Percentiles rank a stretch among this genome's conserved stretches.
These are phyloP conservation scores for Drosophila recens DNA, from an alignment of 2,888 invertebrate species.

Conservation along the genomic window DNA sequence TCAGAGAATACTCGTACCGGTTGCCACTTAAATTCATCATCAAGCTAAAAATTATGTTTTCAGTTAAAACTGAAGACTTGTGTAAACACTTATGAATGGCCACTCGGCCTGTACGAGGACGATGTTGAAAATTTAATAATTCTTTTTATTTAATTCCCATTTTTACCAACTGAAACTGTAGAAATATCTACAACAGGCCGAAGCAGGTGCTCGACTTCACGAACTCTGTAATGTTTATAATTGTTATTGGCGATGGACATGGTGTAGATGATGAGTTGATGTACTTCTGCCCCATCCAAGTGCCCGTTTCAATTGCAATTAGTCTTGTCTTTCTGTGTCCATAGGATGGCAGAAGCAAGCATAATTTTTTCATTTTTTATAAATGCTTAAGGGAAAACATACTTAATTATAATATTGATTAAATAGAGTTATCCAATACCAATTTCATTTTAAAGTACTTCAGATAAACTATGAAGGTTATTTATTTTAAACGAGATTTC, in stretches of 20 bases:
- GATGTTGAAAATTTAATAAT: conserved; percentile 66
- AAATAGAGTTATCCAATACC: no score
- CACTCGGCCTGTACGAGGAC: conserved; percentile 48
- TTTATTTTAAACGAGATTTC: no score
- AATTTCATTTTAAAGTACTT: no score
- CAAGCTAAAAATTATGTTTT: conserved; percentile 84
- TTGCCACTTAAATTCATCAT: conserved; percentile 70
- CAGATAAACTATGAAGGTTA: no score
- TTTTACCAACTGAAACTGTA: conserved; percentile 23
- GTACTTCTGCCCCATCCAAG: neutral
- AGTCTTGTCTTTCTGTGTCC: neutral
- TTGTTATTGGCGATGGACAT: neutral
- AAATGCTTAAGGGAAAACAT: no score
- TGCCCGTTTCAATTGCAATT: neutral
- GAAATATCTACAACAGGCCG: conserved; percentile 2
- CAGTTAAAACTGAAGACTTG: conserved; percentile 85
- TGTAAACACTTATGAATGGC: conserved; percentile 83
- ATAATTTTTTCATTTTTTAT: no score
- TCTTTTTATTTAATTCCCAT: conserved; percentile 30
- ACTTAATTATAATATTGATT: no score
- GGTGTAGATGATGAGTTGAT: neutral
- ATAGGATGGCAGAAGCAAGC: neutral
- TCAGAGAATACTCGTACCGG: conserved; percentile 15
- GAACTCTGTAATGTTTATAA: neutral
- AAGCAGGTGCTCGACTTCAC: neutral